Conservation (phyloP, 2,888 invertebrate species). For the Calameuta pallipes region DNA sequence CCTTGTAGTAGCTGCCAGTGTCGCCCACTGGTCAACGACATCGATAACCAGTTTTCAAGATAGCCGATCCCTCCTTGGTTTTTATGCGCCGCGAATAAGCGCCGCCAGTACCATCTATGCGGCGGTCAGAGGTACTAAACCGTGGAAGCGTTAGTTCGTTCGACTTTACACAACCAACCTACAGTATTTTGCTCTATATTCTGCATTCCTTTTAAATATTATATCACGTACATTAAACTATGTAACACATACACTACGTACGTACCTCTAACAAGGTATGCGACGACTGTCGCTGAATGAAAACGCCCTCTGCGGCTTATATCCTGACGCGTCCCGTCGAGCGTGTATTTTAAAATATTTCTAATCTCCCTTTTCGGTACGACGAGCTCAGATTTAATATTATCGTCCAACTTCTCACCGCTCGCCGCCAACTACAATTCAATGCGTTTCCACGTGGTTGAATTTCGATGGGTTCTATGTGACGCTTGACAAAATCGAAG, state of each 20-base stretch:
- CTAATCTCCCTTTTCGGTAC: background rate
- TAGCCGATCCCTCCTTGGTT: background rate
- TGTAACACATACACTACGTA: background rate
- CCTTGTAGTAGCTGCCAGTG: background rate
- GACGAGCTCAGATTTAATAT: constrained; percentile 38
- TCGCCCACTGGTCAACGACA: constrained; percentile 7
- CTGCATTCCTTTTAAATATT: background rate
- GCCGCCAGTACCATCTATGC: background rate
- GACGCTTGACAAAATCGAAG: constrained; percentile 43
- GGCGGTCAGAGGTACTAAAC: background rate
- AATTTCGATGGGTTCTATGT: constrained; percentile 21
- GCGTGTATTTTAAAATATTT: background rate
- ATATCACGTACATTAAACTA: background rate
- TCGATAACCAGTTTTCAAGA: constrained; percentile 3
- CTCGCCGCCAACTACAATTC: background rate
- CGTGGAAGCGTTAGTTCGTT: background rate
- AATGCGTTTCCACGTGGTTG: constrained; percentile 28
- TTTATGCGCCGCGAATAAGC: background rate
- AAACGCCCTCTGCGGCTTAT: constrained; percentile 14
- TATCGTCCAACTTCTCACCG: constrained; percentile 6
- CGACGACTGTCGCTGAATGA: background rate
- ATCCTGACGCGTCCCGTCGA: constrained; percentile 11
- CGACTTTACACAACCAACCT: background rate
- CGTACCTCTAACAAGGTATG: background rate
- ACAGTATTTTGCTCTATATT: background rate